A percentile compares a stretch with the other conserved stretches of the same genome.
These are phyloP conservation scores for Panagrolaimus sp. DNA, from an alignment of 1,140 invertebrate species.

Conservation along the genomic window DNA sequence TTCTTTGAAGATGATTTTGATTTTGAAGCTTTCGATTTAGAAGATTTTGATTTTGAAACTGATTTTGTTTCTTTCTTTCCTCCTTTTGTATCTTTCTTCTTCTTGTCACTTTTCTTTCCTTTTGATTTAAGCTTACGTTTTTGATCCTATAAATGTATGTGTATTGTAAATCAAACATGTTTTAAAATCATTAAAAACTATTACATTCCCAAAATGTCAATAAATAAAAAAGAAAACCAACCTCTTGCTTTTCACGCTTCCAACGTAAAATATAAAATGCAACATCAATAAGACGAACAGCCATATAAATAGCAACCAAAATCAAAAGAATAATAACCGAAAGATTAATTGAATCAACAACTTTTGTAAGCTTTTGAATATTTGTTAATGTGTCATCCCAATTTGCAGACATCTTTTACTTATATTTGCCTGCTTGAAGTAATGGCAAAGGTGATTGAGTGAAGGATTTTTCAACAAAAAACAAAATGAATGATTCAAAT, in stretches of 20 bases:
- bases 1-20: no score
- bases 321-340: conserved; percentile 1
- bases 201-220: no score
- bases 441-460: no score
- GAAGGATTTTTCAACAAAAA: no score
- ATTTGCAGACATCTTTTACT: not conserved
- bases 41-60: no score
- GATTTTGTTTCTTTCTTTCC: not conserved
- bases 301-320: not conserved
- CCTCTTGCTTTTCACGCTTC: not conserved
- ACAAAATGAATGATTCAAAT: no score
- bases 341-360: not conserved
- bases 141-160: no score
- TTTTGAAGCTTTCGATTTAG: not conserved
- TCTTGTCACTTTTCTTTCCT: not conserved
- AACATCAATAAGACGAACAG: not conserved
- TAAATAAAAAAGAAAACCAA: no score
- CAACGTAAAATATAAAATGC: not conserved
- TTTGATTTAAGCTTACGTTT: not conserved
- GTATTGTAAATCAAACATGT: no score
- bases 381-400: no score
- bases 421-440: no score
- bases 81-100: not conserved
- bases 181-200: not conserved
- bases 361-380: not conserved